Base-by-base conservation (phyloP, 2,888 invertebrate species). In the Coelopa pilipes region DNA sequence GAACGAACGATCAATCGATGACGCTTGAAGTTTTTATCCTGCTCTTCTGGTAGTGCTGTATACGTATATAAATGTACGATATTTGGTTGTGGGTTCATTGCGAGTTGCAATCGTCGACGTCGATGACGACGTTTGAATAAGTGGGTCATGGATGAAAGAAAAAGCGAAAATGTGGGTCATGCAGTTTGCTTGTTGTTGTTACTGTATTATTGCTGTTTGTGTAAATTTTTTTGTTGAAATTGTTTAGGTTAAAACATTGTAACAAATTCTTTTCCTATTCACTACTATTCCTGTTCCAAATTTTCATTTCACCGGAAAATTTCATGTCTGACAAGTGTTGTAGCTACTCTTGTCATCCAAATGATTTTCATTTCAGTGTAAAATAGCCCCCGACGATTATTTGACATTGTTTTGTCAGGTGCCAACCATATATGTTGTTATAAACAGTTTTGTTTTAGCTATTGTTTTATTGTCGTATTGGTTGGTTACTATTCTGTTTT, bases 131-230 rank as follows among this genome's bases (percentile, higher is more conserved):
- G 50, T 60, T 24, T 73, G 74, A 75, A 76, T 83, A 84, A 84
- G 83, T 85, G 83, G 85, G 84, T 85, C 84, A 85, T 81, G 84
- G 85, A 82, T 85, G 84, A 85, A 85, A 85, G 85, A 85, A 85
- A 85, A 85, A 85, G 82, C 85, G 83, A 79, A 72, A 83, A 85
- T 84, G 85, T 85, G 85, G 84, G 84, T 85, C 85, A 85, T 85
- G 85, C 85, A 83, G 85, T 84, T 85, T 85, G 82, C 85, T 84
- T 83, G 19, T 57, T 57, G 45, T 21, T 21, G 24, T 53, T 66
- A 17, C 3, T 57, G 17, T 11, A 21, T n/a, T 66, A 19, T 49
- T 24, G 82, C 84, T 84, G 82, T 84, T 85, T 80, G 81, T 81
- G 72, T 79, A 82, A 82, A 34, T 34, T 81, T 79, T 75, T 79